Percentiles rank a stretch among this genome's conserved stretches.
Evolutionary conservation across 1,140 invertebrate genomes (phyloP).

Genomic region (Philotrypesis tridentata): DNA sequence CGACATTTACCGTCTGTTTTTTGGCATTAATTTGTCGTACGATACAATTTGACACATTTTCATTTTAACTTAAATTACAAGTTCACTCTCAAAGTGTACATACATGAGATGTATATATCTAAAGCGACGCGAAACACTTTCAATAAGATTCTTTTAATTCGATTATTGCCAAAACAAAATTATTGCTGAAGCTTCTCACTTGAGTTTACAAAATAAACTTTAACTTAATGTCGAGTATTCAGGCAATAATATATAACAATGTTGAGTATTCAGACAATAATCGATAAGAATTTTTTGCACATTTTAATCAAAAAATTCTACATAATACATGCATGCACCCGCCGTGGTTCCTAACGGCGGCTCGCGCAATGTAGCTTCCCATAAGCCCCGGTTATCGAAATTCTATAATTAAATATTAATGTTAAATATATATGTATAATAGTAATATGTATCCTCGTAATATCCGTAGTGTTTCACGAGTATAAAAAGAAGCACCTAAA

Average conservation of each 20-base stretch:
- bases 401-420: slow-evolving; percentile 48
- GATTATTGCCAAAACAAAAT: background rate
- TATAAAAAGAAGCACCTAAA: slow-evolving; percentile 47
- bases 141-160: background rate
- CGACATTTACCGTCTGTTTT: background rate
- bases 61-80: background rate
- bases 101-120: no score
- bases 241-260: no score
- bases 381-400: slow-evolving; percentile 30
- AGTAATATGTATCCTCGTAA: slow-evolving; percentile 53
- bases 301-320: background rate
- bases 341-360: background rate
- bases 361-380: slow-evolving; percentile 10
- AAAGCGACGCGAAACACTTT: no score
- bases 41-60: background rate
- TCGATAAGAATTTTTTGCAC: background rate
- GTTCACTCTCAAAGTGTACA: background rate
- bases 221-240: background rate
- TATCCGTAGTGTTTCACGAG: slow-evolving; percentile 40
- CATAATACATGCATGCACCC: slow-evolving; percentile 1
- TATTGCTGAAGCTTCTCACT: background rate
- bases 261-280: background rate
- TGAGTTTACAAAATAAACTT: background rate
- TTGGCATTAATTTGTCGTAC: background rate
- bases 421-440: slow-evolving; percentile 51